phyloP scores from a whole-genome alignment of 1,140 invertebrate genomes.

The Rhysida immarginata region DNA sequence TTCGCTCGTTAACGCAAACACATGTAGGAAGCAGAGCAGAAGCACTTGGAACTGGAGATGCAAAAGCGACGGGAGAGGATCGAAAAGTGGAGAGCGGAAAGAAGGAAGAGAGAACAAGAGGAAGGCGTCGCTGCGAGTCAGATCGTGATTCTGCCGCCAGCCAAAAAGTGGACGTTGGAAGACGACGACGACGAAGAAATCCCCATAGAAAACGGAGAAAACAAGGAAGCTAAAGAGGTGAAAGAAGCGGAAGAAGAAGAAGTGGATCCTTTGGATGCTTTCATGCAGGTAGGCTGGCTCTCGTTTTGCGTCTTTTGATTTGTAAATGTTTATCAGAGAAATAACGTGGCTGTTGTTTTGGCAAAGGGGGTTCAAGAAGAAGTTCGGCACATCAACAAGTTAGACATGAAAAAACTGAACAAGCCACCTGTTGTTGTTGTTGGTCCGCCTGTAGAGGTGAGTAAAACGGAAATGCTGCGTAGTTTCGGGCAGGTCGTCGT shows the following conservation, averaged over 20 bases:
- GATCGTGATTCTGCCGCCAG: conserved; percentile 21
- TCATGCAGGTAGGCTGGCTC: conserved; percentile 73
- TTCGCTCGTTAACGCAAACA: conserved; percentile 6
- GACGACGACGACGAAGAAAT: conserved; percentile 62
- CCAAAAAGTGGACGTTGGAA: conserved; percentile 84
- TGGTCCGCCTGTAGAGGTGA: conserved; percentile 14
- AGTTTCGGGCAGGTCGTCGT: no score
- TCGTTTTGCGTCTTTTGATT: no score
- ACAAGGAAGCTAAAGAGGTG: conserved; percentile 14
- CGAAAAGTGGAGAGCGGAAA: conserved; percentile 76
- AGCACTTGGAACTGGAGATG: conserved; percentile 85
- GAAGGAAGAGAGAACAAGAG: conserved; percentile 69
- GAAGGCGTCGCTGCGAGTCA: conserved; percentile 19
- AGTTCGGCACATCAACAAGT: conserved; percentile 77
- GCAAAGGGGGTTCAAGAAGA: conserved; percentile 57
- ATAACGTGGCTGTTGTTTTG: no score
- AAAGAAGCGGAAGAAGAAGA: conserved; percentile 42
- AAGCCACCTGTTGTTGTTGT: neutral
- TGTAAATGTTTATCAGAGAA: no score
- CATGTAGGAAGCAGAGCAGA: conserved; percentile 46
- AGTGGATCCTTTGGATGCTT: conserved; percentile 90
- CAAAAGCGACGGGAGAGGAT: conserved; percentile 85
- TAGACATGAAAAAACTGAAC: conserved; percentile 31
- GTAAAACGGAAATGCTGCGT: no score
- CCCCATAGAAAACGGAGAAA: conserved; percentile 23